Conservation (phyloP, 2,888 invertebrate species). For the Siphonodentalium dalli region DNA sequence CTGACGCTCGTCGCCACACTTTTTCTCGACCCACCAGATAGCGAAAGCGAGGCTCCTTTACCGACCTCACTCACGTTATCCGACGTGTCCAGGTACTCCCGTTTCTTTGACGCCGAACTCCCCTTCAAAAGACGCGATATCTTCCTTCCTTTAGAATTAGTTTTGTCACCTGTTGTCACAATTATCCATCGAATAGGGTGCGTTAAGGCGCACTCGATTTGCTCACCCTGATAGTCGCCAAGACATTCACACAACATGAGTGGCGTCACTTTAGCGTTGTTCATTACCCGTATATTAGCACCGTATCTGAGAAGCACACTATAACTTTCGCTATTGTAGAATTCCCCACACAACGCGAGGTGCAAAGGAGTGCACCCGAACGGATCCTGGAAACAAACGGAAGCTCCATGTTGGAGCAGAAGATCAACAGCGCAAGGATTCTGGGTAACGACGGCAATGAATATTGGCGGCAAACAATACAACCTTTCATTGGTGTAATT, state of each 20-base stretch:
- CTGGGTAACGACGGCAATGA: slow-evolving; percentile 69
- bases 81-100: too few relatives aligned
- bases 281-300: slow-evolving; percentile 65
- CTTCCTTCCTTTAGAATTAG: too few relatives aligned
- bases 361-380: slow-evolving; percentile 71
- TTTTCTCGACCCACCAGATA: too few relatives aligned
- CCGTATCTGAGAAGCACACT: slow-evolving; percentile 69
- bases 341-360: slow-evolving; percentile 69
- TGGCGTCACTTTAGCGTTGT: slow-evolving; percentile 68
- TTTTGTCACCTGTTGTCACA: too few relatives aligned
- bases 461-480: slow-evolving; percentile 70
- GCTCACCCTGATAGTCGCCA: slow-evolving; percentile 67
- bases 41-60: too few relatives aligned
- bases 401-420: slow-evolving; percentile 70
- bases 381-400: slow-evolving; percentile 68
- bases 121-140: too few relatives aligned
- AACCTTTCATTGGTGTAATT: slow-evolving; percentile 69
- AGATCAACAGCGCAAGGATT: slow-evolving; percentile 69
- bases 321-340: slow-evolving; percentile 69
- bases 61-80: too few relatives aligned
- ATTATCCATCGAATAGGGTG: too few relatives aligned
- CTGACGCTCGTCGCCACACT: too few relatives aligned
- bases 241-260: slow-evolving; percentile 69
- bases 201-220: slow-evolving; percentile 64
- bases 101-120: too few relatives aligned